phyloP scores from a whole-genome alignment of 2,888 invertebrate genomes.

The Dicranocentrus wangi region DNA sequence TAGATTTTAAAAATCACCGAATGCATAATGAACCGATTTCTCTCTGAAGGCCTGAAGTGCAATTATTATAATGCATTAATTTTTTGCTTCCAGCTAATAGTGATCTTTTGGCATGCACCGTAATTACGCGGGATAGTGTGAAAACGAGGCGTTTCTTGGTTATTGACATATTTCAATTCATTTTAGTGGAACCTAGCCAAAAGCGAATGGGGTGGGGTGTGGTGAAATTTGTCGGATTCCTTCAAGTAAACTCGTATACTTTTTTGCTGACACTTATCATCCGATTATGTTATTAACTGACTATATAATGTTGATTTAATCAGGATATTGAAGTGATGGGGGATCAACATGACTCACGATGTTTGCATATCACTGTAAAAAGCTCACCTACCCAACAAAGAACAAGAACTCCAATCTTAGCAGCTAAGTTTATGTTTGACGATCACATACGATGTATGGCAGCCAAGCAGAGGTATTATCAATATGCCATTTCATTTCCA shows the following conservation, averaged over 20 bases:
- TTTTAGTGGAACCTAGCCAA: slow-evolving; percentile 97
- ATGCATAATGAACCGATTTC: neutral
- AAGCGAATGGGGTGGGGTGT: slow-evolving; percentile 97
- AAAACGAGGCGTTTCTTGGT: slow-evolving; percentile 96
- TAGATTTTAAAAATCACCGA: neutral
- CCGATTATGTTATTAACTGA: no score
- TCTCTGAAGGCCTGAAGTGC: no score
- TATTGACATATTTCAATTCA: slow-evolving; percentile 94
- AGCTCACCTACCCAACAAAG: slow-evolving; percentile 80
- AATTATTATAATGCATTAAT: neutral
- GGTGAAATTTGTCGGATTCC: slow-evolving; percentile 94
- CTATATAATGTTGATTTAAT: slow-evolving; percentile 63
- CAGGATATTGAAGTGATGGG: slow-evolving; percentile 96
- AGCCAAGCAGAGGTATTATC: slow-evolving; percentile 91
- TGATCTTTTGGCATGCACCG: slow-evolving; percentile 96
- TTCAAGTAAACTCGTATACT: slow-evolving; percentile 77
- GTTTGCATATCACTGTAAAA: slow-evolving; percentile 94
- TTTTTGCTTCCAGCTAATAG: slow-evolving; percentile 85
- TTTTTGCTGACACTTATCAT: neutral
- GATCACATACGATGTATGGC: slow-evolving; percentile 99
- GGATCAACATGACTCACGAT: slow-evolving; percentile 96
- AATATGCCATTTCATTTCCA: neutral
- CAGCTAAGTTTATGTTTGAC: slow-evolving; percentile 96
- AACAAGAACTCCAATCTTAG: slow-evolving; percentile 82
- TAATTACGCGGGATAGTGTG: slow-evolving; percentile 90